phyloP scores from a whole-genome alignment of 2,797 vertebrate genomes.

The Sphenopsis melanotis region DNA sequence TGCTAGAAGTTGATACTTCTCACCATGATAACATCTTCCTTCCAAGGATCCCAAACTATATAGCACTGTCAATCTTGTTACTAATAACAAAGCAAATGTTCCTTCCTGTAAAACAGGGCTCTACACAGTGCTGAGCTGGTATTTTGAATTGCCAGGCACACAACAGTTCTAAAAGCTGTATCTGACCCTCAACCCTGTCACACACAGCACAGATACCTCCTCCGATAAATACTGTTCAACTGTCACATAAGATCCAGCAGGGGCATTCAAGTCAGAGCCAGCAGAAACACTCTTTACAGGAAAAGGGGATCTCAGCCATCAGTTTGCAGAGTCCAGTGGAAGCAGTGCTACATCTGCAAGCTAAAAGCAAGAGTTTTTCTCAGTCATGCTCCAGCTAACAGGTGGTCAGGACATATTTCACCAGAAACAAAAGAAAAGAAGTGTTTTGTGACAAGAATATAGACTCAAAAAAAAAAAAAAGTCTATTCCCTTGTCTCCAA shows the following conservation, averaged over 20 bases:
- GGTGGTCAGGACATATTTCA: not conserved
- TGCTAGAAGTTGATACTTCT: slow-evolving; percentile 1
- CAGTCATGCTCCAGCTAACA: not conserved
- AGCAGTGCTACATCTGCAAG: not conserved
- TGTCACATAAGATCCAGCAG: not conserved
- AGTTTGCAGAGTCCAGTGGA: not conserved
- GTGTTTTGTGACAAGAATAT: not conserved
- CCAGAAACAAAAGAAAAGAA: not conserved
- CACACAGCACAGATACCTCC: not conserved
- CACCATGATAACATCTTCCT: not conserved
- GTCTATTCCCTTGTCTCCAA: not conserved
- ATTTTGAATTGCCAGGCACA: not conserved
- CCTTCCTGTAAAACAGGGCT: not conserved
- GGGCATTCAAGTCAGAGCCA: not conserved
- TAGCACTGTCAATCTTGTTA: not conserved
- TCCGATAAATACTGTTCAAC: not conserved
- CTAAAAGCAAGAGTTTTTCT: not conserved
- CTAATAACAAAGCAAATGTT: not conserved
- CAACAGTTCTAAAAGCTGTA: not conserved
- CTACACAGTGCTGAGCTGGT: not conserved
- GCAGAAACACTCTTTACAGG: not conserved
- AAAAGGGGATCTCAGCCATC: not conserved
- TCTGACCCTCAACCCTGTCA: not conserved
- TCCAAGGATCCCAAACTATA: not conserved
- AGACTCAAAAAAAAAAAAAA: not conserved